A percentile compares a stretch with the other conserved stretches of the same genome.
Conservation (phyloP, 2,113 vertebrate species). For the Callorhinus ursinus region DNA sequence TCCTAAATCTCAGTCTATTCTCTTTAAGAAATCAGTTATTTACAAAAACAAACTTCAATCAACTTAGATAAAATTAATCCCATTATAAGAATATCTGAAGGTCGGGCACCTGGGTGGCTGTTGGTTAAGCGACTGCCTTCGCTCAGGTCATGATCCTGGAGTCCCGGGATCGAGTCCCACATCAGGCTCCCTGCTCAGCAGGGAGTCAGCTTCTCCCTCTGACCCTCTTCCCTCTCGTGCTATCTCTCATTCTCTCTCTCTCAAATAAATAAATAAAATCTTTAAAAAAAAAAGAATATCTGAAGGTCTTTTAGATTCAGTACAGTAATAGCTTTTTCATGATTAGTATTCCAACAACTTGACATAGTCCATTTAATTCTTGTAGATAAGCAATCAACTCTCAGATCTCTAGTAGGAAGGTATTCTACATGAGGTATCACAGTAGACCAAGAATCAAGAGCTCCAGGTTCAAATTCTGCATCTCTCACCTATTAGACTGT, state of each 20-base stretch:
- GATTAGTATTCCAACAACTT: neutral
- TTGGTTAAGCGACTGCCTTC: too few species aligned
- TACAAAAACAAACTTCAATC: conserved; percentile 17
- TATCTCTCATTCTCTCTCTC: too few species aligned
- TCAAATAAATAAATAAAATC: too few species aligned
- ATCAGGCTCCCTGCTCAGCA: too few species aligned
- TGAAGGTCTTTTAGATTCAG: neutral
- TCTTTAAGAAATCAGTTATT: conserved; percentile 21
- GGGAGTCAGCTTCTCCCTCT: too few species aligned
- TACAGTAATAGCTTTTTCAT: neutral
- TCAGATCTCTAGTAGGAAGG: neutral
- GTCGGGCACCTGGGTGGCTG: neutral
- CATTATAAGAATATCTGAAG: neutral
- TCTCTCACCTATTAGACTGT: neutral
- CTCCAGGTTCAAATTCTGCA: neutral
- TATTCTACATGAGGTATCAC: neutral
- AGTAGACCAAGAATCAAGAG: neutral
- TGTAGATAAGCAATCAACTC: neutral
- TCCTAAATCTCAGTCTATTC: neutral
- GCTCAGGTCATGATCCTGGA: too few species aligned
- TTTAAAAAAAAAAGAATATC: neutral
- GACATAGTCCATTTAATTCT: conserved; percentile 20
- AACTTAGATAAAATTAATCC: conserved; percentile 5
- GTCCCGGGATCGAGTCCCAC: too few species aligned
- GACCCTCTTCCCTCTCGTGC: too few species aligned